Percentiles rank a stretch among this genome's conserved stretches.
phyloP scores from a whole-genome alignment of 2,797 vertebrate genomes.

The Phoebastria nigripes region DNA sequence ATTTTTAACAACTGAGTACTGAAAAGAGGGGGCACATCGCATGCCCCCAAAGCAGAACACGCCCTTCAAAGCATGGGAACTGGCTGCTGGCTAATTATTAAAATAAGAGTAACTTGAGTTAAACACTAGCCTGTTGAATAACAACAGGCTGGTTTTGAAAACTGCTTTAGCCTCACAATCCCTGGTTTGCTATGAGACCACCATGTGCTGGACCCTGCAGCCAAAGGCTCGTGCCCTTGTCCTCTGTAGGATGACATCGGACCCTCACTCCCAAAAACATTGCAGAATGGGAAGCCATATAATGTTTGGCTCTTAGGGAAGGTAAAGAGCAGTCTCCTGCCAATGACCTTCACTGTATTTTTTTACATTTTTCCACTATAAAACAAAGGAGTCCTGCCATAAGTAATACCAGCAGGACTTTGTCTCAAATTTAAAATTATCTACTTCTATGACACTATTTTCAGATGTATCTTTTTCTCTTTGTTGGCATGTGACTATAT shows the following conservation, averaged over 20 bases:
- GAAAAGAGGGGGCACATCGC: neutral
- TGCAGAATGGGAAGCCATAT: neutral
- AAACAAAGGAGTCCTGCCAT: neutral
- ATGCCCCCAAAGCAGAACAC: neutral
- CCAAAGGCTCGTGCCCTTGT: neutral
- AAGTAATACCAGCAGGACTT: neutral
- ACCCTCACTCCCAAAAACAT: neutral
- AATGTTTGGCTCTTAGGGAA: neutral
- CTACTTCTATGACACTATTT: neutral
- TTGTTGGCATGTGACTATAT: neutral
- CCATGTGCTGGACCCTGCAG: rapidly evolving
- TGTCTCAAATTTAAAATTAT: neutral
- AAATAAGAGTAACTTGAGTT: neutral
- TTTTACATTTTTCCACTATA: neutral
- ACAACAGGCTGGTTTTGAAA: neutral
- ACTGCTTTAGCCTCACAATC: neutral
- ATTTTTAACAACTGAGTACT: neutral
- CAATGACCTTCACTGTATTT: neutral
- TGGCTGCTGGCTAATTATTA: neutral
- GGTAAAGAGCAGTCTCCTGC: neutral
- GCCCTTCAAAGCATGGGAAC: neutral
- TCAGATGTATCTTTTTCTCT: neutral
- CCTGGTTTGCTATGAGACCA: neutral
- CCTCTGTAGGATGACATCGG: neutral
- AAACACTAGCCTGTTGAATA: neutral